phyloP scores from a whole-genome alignment of 1,140 invertebrate genomes.

The Drosophila arizonae region DNA sequence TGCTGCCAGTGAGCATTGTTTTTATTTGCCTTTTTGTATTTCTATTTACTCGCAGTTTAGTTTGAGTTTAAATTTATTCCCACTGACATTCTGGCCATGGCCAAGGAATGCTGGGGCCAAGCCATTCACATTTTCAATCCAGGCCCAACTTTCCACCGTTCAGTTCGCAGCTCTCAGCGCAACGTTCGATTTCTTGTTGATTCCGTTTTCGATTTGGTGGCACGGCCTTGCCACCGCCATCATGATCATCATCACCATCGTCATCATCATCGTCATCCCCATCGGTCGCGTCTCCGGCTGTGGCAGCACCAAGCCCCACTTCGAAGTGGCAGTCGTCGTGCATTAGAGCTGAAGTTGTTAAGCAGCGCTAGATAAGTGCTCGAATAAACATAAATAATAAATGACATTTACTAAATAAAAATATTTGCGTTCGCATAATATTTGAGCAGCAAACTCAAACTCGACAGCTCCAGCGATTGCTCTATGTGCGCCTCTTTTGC shows the following conservation, averaged over 20 bases:
- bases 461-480: conserved; percentile 74
- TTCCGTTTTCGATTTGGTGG: conserved; percentile 69
- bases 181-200: conserved; percentile 61
- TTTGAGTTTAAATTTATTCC: conserved; percentile 81
- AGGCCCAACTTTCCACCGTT: conserved; percentile 44
- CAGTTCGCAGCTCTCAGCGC: conserved; percentile 20
- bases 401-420: conserved; percentile 83
- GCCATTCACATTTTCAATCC: conserved; percentile 25
- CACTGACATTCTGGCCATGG: conserved; percentile 45
- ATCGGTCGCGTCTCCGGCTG: neutral
- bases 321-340: conserved; percentile 43
- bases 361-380: conserved; percentile 83
- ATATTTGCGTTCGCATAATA: conserved; percentile 83
- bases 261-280: neutral
- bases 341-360: conserved; percentile 81
- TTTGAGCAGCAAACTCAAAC: conserved; percentile 83
- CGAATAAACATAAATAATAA: conserved; percentile 83
- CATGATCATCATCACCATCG: conserved; percentile 5
- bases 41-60: conserved; percentile 80
- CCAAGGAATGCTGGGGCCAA: conserved; percentile 56
- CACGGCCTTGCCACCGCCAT: conserved; percentile 33
- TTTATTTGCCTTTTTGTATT: conserved; percentile 81
- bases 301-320: conserved; percentile 13
- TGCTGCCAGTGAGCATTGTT: conserved; percentile 60
- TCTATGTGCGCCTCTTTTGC: conserved; percentile 66